These are phyloP conservation scores for Dallia pectoralis DNA, from an alignment of 2,797 vertebrate genomes.

Conservation along the genomic window DNA sequence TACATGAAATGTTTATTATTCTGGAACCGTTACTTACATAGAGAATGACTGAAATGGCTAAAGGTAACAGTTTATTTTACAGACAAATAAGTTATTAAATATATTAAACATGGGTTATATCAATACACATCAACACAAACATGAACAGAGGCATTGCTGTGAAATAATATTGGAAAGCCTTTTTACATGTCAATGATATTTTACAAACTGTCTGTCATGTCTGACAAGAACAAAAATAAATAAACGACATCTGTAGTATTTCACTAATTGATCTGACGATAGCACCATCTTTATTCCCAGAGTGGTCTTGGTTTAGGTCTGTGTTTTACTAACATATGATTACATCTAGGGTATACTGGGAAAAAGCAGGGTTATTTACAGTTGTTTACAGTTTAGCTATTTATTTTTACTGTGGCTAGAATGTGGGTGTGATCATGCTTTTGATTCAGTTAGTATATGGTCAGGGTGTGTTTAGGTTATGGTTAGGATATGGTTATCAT, in stretches of 20 bases:
- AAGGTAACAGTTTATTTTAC: conserved; percentile 50
- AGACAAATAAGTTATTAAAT: conserved; percentile 22
- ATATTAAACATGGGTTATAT: conserved; percentile 63
- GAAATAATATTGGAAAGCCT: conserved; percentile 31
- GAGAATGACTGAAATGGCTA: not conserved
- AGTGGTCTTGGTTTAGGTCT: not conserved
- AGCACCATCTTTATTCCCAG: conserved; percentile 45
- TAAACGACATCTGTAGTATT: conserved; percentile 33
- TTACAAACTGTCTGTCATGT: conserved; percentile 15
- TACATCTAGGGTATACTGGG: too few species aligned
- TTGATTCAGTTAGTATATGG: not conserved
- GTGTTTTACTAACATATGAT: not conserved
- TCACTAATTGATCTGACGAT: conserved; percentile 40
- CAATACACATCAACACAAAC: not conserved
- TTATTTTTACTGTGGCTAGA: too few species aligned
- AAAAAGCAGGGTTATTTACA: too few species aligned
- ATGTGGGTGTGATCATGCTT: too few species aligned
- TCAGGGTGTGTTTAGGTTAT: not conserved
- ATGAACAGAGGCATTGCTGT: not conserved
- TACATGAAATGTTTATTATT: not conserved
- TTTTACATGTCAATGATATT: conserved; percentile 35
- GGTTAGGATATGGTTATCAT: not conserved
- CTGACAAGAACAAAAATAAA: conserved; percentile 10
- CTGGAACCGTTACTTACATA: not conserved
- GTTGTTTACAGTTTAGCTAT: too few species aligned